phyloP scores from a whole-genome alignment of 2,888 invertebrate genomes.

The Zootermopsis nevadensis region DNA sequence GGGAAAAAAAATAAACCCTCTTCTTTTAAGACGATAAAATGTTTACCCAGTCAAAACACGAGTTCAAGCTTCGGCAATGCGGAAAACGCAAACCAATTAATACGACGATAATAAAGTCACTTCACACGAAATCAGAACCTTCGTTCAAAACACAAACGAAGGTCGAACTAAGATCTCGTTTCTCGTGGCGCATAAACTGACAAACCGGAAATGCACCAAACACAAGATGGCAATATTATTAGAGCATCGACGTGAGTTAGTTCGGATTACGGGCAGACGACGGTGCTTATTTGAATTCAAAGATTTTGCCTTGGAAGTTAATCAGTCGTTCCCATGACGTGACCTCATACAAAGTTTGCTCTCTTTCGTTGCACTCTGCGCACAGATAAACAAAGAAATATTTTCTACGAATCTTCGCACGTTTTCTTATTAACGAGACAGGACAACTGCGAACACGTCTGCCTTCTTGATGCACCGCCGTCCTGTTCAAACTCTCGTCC shows the following conservation, averaged over 20 bases:
- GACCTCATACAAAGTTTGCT: neutral
- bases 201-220: neutral
- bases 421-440: neutral
- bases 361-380: neutral
- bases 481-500: neutral
- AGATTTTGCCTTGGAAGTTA: neutral
- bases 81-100: neutral
- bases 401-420: neutral
- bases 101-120: neutral
- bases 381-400: neutral
- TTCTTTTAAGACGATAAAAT: neutral
- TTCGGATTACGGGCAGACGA: neutral
- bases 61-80: no score
- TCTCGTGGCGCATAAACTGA: neutral
- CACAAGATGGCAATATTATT: neutral
- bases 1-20: no score
- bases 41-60: neutral
- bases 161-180: neutral
- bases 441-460: neutral
- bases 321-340: neutral
- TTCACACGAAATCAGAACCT: neutral
- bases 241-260: neutral
- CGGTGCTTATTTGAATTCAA: neutral
- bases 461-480: neutral
- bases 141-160: neutral